Evolutionary conservation across 2,888 invertebrate species (phyloP), one percentile per base, ranked within the genome.

Genomic region (Himalopsyche kuldschensis): DNA sequence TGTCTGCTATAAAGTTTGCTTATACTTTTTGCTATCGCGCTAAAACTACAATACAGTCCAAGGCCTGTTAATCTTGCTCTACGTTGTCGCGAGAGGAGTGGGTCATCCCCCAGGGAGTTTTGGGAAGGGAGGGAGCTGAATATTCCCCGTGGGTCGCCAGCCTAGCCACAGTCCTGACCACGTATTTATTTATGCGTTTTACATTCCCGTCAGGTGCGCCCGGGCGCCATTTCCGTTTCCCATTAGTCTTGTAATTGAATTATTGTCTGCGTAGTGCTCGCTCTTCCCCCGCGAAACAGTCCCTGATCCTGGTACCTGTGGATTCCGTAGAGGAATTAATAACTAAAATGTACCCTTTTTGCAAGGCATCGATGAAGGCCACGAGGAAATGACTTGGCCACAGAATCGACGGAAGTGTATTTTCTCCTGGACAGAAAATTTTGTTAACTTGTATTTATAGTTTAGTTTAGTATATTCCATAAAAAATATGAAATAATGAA

Each of bases 131-230:
- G 69, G 24, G 69, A 30, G 69, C 10, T 27, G 15, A n/a, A 20
- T 20, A 76, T 76, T n/a, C 75, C 81, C 75, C 48, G 10, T n/a
- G 63, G n/a, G 47, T 20, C 78, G 79, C 31, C 76, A n/a, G 75
- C 76, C 55, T 31, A 31, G 48, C 24, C 30, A 30, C 76, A 47
- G 63, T 76, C 80, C 80, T 55, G 79, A 55, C 82, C 82, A 82
- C 82, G 84, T 84, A 78, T 81, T 80, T 78, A 84, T 83, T 85
- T 85, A 78, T 83, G 79, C 83, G 85, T 82, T 85, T 84, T 82
- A 69, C 84, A 85, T 85, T 85, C 85, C 46, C 82, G 84, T 85
- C 85, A 85, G 84, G 85, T 81, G 80, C 82, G 46, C 46, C 81
- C 35, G 30, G 75, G 41, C 63, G 32, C 79, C 78, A 80, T 78